Base-by-base conservation (phyloP, 2,797 vertebrate species). In the Melanotaenia nigrans region DNA sequence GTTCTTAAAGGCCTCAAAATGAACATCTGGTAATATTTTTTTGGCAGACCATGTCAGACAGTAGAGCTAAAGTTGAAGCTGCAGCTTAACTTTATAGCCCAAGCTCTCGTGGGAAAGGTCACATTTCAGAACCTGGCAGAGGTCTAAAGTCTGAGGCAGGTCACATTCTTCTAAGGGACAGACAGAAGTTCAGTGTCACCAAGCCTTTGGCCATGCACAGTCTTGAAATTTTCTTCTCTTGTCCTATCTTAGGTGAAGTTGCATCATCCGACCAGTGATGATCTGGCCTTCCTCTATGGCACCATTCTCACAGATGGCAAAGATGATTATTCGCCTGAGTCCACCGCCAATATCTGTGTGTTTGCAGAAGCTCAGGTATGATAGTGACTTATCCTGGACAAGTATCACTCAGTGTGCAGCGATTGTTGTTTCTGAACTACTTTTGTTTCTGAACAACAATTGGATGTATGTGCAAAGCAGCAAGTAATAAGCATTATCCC, bases 301-400 rank as follows among this genome's bases (percentile, higher is more conserved):
- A 98, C 97, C 57, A 98, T 99, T 83, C 89, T 99, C 85, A 99
- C 97, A 0, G 98, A 99, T 0, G 97, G 96, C 51, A 97, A 95
- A 63, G 97, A 99, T 0, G 18, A 82, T 14, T 96, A 95, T 47
- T 95, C 91, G 0, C 78, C 94, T 45, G 96, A 96, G 35, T 93
- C 97, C 71, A 97, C 96, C 5, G 92, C 95, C 79, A 99, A 98
- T 33, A 85, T 98, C 71, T 99, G 98, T 56, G 96, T 99, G 86
- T 99, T 99, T 87, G 98, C 96, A 30, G 96, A 98, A 72, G 95
- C 95, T 57, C 97, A 99, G 97, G 98, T 98, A 73, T 9, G 42
- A 56, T 18, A 38, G 11, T 1, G 2, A 61, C 42, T 12, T 54
- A 1, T 38, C 45, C 14, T 51, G 18, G 22, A 53, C 18, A 10